A percentile compares a stretch with the other conserved stretches of the same genome.
Evolutionary conservation across 64 coral and sea anemone genomes (phyloP).

Genomic region (Porites australiensis): DNA sequence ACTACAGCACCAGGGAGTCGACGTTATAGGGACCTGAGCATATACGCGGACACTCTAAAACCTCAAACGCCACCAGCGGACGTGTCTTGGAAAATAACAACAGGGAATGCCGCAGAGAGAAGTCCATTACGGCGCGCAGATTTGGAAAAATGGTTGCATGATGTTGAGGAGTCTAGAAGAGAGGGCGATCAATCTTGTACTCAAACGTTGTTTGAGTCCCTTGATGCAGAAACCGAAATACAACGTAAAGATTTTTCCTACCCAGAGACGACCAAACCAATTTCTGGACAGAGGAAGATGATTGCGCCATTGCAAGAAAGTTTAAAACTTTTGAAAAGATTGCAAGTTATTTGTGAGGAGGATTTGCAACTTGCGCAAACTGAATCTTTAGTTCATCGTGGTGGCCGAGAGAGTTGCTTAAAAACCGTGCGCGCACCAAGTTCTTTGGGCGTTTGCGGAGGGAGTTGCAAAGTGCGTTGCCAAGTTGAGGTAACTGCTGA

Average conservation of each 20-base stretch:
- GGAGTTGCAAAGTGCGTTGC: neutral
- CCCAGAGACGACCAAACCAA: neutral
- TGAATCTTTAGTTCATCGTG: neutral
- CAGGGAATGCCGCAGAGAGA: neutral
- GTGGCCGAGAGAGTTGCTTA: conserved; percentile 13
- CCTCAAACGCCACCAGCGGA: neutral
- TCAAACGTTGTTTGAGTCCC: neutral
- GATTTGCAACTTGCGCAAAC: neutral
- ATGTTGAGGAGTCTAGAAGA: conserved; percentile 23
- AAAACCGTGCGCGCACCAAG: conserved; percentile 27
- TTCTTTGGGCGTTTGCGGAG: neutral
- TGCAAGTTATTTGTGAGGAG: neutral
- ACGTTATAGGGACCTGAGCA: neutral
- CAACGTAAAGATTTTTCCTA: neutral
- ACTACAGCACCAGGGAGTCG: neutral
- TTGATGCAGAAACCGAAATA: neutral
- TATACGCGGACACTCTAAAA: neutral
- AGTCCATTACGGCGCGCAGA: neutral
- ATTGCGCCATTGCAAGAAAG: conserved; percentile 20
- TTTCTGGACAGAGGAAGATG: neutral
- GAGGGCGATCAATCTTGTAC: neutral
- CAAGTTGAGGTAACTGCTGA: neutral
- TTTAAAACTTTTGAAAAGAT: conserved; percentile 18
- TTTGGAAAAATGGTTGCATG: conserved; percentile 55
- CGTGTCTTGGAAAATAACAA: neutral